These are phyloP conservation scores for Danaus chrysippus DNA, from an alignment of 2,888 invertebrate species.

Conservation along the genomic window DNA sequence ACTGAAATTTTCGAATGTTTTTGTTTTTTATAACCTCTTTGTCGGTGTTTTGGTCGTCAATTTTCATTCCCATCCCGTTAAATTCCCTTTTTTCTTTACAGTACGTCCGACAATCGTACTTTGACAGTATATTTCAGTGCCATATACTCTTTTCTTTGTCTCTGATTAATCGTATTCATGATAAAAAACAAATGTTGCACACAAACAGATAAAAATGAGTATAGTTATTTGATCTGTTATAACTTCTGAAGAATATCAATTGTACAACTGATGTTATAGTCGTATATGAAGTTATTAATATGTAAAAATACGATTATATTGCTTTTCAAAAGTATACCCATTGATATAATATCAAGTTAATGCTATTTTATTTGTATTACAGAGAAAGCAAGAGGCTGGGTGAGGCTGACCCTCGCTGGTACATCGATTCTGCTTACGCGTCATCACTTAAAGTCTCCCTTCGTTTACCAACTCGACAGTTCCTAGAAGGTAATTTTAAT, in stretches of 20 bases:
- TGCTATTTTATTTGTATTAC: conserved; percentile 34
- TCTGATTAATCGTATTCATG: too few species aligned
- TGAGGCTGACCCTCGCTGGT: conserved; percentile 69
- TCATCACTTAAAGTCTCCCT: conserved; percentile 72
- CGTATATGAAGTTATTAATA: too few species aligned
- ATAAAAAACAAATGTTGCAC: too few species aligned
- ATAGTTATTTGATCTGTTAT: too few species aligned
- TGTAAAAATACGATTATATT: too few species aligned
- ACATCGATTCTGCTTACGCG: conserved; percentile 73
- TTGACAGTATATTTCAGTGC: too few species aligned
- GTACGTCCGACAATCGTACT: too few species aligned
- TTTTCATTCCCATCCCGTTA: neutral
- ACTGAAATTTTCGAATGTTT: conserved; percentile 52
- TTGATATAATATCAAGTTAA: neutral
- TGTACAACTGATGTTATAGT: too few species aligned
- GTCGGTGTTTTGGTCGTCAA: conserved; percentile 17
- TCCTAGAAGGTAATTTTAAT: conserved; percentile 61
- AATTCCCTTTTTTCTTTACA: neutral
- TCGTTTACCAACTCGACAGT: conserved; percentile 69
- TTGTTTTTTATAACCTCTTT: conserved; percentile 65
- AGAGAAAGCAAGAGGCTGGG: conserved; percentile 71
- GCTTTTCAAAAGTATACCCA: neutral
- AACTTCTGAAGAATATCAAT: too few species aligned
- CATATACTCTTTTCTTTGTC: too few species aligned
- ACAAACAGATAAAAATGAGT: too few species aligned